Conservation (phyloP, 2,113 vertebrate genomes). For the Patagioenas fasciata region DNA sequence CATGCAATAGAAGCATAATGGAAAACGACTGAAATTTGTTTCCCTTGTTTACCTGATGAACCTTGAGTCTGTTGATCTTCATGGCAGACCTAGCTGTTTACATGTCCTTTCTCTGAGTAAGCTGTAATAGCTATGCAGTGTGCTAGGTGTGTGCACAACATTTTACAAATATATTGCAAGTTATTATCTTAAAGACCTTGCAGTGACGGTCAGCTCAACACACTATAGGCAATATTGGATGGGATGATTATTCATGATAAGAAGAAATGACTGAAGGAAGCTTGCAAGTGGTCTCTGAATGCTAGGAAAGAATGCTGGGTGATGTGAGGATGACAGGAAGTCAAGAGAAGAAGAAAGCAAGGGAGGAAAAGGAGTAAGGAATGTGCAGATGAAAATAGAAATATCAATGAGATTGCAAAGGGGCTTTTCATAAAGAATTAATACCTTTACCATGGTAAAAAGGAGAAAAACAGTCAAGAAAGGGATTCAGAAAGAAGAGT, state of each 20-base stretch:
- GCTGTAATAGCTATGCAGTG: neutral
- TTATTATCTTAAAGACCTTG: neutral
- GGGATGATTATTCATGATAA: neutral
- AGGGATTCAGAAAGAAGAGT: neutral
- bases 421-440: neutral
- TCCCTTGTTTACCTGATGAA: neutral
- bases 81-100: neutral
- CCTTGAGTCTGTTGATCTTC: neutral
- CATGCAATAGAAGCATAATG: neutral
- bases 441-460: neutral
- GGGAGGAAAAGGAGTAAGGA: neutral
- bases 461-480: neutral
- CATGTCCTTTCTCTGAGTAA: neutral
- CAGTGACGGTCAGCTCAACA: neutral
- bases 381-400: neutral
- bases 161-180: neutral
- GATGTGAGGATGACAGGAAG: neutral
- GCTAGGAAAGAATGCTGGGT: neutral
- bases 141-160: neutral
- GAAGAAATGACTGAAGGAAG: neutral
- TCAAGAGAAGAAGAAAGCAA: neutral
- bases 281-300: neutral
- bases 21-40: neutral
- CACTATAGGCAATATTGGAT: neutral
- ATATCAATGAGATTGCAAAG: neutral